Percentiles rank a stretch among this genome's conserved stretches.
phyloP scores from a whole-genome alignment of 2,797 vertebrate species.

The Pygocentrus nattereri region DNA sequence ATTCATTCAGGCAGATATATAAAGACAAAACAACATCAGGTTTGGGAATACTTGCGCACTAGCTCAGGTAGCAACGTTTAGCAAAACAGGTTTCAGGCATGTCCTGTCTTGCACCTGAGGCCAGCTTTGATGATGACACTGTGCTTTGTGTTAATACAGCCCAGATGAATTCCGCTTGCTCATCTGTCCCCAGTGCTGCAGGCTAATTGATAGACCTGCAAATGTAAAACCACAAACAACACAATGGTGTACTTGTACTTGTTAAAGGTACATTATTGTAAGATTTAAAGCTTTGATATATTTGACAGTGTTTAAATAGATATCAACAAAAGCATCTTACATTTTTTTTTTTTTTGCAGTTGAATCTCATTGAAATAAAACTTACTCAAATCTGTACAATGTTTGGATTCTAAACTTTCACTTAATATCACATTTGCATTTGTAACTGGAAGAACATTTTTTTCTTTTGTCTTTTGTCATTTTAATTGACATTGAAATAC shows the following conservation, averaged over 20 bases:
- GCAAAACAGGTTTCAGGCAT: slow-evolving; percentile 56
- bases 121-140: slow-evolving; percentile 32
- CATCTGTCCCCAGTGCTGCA: slow-evolving; percentile 16
- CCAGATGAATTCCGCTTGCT: slow-evolving; percentile 34
- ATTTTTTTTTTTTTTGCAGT: too few species aligned
- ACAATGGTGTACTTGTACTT: not conserved
- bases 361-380: too few species aligned
- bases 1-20: not conserved
- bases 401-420: not conserved
- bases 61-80: slow-evolving; percentile 22
- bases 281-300: not conserved
- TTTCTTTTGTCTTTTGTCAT: too few species aligned
- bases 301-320: not conserved
- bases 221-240: not conserved
- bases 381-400: not conserved
- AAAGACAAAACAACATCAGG: slow-evolving; percentile 6
- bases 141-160: slow-evolving; percentile 26
- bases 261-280: not conserved
- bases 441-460: not conserved
- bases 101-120: slow-evolving; percentile 56
- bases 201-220: slow-evolving; percentile 23
- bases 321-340: not conserved
- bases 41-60: slow-evolving; percentile 37
- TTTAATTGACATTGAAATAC: too few species aligned
- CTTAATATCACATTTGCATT: not conserved